Percentiles rank a stretch among this genome's conserved stretches.
These are phyloP conservation scores for Alauda arvensis DNA, from an alignment of 2,797 vertebrate genomes.

Conservation along the genomic window DNA sequence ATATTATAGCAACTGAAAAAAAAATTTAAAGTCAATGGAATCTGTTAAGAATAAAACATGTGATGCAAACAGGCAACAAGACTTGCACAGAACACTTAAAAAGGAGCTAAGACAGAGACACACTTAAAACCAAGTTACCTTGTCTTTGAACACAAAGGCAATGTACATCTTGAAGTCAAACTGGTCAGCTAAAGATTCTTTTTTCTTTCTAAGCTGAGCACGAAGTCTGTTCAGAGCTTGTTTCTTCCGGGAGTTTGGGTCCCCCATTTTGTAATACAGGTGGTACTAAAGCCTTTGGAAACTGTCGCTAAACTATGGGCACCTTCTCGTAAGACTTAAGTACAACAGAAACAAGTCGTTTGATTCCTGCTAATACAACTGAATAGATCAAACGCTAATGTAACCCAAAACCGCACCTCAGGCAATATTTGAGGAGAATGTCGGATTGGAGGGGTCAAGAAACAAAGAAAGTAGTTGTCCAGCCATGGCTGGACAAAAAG, in stretches of 20 bases:
- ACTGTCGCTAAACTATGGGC: slow-evolving; percentile 78
- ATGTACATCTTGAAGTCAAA: slow-evolving; percentile 99
- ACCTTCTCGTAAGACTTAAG: slow-evolving; percentile 79
- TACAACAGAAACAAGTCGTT: slow-evolving; percentile 84
- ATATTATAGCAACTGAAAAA: neutral
- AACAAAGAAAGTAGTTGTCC: slow-evolving; percentile 66
- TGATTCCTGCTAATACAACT: slow-evolving; percentile 80
- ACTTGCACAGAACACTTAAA: neutral
- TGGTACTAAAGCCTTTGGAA: slow-evolving; percentile 82
- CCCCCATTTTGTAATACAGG: slow-evolving; percentile 92
- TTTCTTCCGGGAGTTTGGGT: slow-evolving; percentile 98
- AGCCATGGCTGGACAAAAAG: slow-evolving; percentile 62
- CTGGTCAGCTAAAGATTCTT: slow-evolving; percentile 99
- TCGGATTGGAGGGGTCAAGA: slow-evolving; percentile 67
- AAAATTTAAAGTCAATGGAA: neutral
- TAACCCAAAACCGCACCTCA: slow-evolving; percentile 69
- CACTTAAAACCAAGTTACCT: slow-evolving; percentile 79
- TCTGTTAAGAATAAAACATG: neutral
- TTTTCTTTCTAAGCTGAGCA: slow-evolving; percentile 99
- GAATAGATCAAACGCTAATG: slow-evolving; percentile 68
- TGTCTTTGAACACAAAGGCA: slow-evolving; percentile 99
- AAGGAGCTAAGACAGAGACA: neutral
- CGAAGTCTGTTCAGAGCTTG: slow-evolving; percentile 99
- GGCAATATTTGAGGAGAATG: slow-evolving; percentile 68
- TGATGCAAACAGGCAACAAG: neutral